A percentile compares a stretch with the other conserved stretches of the same genome.
These are phyloP conservation scores for Scolopax rusticola DNA, from an alignment of 2,797 vertebrate genomes.

Conservation along the genomic window DNA sequence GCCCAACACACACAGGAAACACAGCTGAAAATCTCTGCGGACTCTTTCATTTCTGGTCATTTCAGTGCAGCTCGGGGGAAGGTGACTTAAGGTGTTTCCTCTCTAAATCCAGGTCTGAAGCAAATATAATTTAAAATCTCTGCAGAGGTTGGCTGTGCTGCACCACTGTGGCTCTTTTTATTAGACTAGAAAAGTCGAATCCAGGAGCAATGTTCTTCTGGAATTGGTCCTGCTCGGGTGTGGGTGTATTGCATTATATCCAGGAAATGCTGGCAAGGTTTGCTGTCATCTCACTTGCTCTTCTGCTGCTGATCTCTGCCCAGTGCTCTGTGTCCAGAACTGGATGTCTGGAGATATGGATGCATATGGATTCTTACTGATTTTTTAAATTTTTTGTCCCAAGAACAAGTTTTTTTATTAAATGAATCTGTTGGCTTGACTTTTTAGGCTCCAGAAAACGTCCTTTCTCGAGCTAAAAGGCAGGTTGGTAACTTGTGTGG, in stretches of 20 bases:
- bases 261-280: background rate
- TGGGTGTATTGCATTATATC: background rate
- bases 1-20: background rate
- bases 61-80: background rate
- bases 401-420: background rate
- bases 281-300: background rate
- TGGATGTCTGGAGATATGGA: background rate
- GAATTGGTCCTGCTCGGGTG: background rate
- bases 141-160: background rate
- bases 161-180: background rate
- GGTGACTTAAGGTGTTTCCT: background rate
- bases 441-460: background rate
- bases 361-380: background rate
- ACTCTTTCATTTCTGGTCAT: background rate
- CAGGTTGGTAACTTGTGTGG: background rate
- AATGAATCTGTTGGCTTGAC: background rate
- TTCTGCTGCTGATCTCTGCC: background rate
- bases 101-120: background rate
- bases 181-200: background rate
- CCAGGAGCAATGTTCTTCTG: background rate
- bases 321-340: background rate
- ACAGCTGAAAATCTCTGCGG: background rate
- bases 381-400: background rate
- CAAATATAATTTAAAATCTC: background rate
- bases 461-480: background rate